Conservation (phyloP, 2,113 vertebrate genomes). For the Leuciscus idus region DNA sequence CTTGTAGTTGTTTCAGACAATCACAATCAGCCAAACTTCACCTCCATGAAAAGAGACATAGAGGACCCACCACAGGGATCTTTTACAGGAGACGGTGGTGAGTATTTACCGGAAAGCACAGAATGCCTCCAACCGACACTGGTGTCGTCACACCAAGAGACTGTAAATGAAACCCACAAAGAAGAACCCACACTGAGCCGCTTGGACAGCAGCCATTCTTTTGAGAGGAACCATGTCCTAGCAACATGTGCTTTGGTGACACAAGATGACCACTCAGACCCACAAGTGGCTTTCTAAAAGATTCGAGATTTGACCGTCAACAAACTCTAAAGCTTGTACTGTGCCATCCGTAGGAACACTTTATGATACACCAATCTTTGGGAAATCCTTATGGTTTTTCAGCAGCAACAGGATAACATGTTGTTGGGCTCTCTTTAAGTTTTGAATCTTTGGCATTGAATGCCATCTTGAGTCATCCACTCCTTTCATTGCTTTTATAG, state of each 20-base stretch:
- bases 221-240: conserved; percentile 30
- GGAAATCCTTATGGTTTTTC: conserved; percentile 1
- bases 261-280: conserved; percentile 19
- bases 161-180: conserved; percentile 41
- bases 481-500: not conserved
- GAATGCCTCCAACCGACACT: conserved; percentile 42
- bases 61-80: conserved; percentile 58
- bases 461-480: not conserved
- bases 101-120: conserved; percentile 48
- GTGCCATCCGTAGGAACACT: not conserved
- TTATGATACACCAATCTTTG: not conserved
- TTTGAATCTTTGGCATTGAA: not conserved
- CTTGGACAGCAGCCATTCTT: conserved; percentile 15
- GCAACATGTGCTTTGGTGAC: conserved; percentile 36
- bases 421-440: not conserved
- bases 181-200: conserved; percentile 18
- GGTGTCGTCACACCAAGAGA: conserved; percentile 51
- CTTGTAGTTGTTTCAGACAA: conserved; percentile 65
- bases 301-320: not conserved
- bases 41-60: conserved; percentile 57
- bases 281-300: not conserved
- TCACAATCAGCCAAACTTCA: conserved; percentile 67
- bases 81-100: conserved; percentile 61
- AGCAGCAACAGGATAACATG: not conserved
- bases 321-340: not conserved